A percentile compares a stretch with the other conserved stretches of the same genome.
Conservation (phyloP, 2,797 vertebrate genomes). For the Parambassis ranga region DNA sequence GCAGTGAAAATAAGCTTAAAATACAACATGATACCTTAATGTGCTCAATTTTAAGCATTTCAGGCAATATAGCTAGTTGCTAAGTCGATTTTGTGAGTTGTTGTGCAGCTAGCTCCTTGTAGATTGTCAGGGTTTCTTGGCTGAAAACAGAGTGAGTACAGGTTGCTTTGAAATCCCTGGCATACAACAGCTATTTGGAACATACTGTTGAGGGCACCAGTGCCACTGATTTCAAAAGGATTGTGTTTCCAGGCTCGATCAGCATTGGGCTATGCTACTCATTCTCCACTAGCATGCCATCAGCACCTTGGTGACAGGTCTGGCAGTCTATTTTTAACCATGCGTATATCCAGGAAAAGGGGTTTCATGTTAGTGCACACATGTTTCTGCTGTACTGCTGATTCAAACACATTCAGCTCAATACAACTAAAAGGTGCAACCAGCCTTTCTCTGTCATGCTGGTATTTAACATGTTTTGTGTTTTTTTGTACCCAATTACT, state of each 20-base stretch:
- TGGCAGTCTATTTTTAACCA: constrained; percentile 44
- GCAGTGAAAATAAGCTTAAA: background rate
- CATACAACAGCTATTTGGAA: constrained; percentile 37
- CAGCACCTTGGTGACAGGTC: constrained; percentile 37
- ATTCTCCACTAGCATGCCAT: constrained; percentile 16
- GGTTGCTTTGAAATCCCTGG: background rate
- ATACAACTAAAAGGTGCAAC: background rate
- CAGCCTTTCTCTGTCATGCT: no score
- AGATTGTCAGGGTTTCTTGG: no score
- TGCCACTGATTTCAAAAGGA: constrained; percentile 3
- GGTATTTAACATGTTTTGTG: no score
- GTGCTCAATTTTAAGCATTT: no score
- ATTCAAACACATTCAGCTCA: background rate
- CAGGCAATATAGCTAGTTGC: no score
- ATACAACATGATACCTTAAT: no score
- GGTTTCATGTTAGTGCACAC: background rate
- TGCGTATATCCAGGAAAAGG: constrained; percentile 2
- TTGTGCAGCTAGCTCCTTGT: no score
- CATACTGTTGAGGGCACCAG: background rate
- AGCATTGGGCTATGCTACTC: background rate
- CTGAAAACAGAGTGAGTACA: constrained; percentile 25
- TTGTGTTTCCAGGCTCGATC: constrained; percentile 22
- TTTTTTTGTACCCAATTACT: no score
- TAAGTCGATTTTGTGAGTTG: no score
- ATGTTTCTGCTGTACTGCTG: background rate